A percentile compares a stretch with the other conserved stretches of the same genome.
These are phyloP conservation scores for Drosophila mojavensis DNA, from an alignment of 1,140 invertebrate species.

Conservation along the genomic window DNA sequence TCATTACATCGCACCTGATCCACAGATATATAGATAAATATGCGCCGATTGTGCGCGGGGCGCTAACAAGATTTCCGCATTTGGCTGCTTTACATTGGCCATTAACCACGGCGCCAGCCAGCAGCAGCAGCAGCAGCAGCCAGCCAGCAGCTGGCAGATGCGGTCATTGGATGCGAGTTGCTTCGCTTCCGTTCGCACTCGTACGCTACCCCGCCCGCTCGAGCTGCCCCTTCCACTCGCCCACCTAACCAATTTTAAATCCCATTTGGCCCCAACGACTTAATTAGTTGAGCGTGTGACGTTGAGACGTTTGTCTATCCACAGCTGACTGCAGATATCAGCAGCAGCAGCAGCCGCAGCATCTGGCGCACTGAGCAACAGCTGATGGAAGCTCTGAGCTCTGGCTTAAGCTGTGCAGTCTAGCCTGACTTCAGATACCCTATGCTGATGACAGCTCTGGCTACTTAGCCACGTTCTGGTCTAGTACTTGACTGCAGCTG, in stretches of 20 bases:
- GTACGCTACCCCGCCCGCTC: neutral
- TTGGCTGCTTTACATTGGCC: conserved; percentile 34
- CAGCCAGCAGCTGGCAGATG: conserved; percentile 9
- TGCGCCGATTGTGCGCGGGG: conserved; percentile 51
- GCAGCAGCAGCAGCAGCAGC: too few relatives aligned
- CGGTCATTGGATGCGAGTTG: conserved; percentile 47
- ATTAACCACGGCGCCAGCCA: conserved; percentile 34
- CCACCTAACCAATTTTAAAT: conserved; percentile 4
- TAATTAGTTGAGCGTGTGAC: conserved; percentile 61
- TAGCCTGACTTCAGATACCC: neutral
- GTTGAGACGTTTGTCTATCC: conserved; percentile 46
- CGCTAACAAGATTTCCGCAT: conserved; percentile 71
- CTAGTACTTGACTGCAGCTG: conserved; percentile 29
- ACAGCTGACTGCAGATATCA: conserved; percentile 19
- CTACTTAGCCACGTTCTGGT: conserved; percentile 44
- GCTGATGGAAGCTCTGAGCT: conserved; percentile 34
- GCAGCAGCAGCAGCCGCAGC: conserved; percentile 6
- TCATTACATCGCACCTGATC: conserved; percentile 66
- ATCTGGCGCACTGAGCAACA: conserved; percentile 44
- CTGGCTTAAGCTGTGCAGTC: conserved; percentile 59
- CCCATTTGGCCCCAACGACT: conserved; percentile 41
- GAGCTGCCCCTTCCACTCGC: too few relatives aligned
- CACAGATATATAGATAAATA: conserved; percentile 65
- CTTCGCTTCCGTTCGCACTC: conserved; percentile 55
- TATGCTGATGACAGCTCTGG: too few relatives aligned